phyloP scores from a whole-genome alignment of 2,888 invertebrate species.

The Diogma glabrata region DNA sequence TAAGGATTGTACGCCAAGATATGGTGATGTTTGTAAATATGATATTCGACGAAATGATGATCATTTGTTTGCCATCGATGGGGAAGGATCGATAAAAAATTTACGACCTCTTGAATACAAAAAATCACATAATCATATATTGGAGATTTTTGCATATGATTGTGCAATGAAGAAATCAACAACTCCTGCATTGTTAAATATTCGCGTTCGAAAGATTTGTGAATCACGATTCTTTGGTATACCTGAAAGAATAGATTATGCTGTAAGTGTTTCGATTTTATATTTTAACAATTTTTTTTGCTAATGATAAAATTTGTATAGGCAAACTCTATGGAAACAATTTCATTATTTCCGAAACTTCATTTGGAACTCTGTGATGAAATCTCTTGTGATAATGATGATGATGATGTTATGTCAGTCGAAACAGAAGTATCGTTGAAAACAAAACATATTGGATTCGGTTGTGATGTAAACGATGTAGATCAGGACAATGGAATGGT shows the following conservation, averaged over 20 bases:
- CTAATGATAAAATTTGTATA: conserved; percentile 14
- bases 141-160: conserved; percentile 93
- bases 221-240: conserved; percentile 66
- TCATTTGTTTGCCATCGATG: conserved; percentile 82
- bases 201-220: conserved; percentile 79
- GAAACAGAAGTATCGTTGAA: conserved; percentile 33
- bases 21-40: conserved; percentile 94
- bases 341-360: conserved; percentile 34
- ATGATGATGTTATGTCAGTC: conserved; percentile 30
- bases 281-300: neutral
- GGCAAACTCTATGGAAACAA: conserved; percentile 31
- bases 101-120: conserved; percentile 89
- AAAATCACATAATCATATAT: conserved; percentile 87
- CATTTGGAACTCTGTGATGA: conserved; percentile 34
- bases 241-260: conserved; percentile 35
- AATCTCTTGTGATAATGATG: conserved; percentile 11
- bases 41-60: conserved; percentile 88
- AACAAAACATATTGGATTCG: conserved; percentile 75
- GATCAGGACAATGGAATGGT: conserved; percentile 46
- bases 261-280: conserved; percentile 23
- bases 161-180: conserved; percentile 92
- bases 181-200: conserved; percentile 84
- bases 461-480: conserved; percentile 55
- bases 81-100: conserved; percentile 88
- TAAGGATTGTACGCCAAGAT: conserved; percentile 86